A percentile compares a stretch with the other conserved stretches of the same genome.
Evolutionary conservation across 2,797 vertebrate species (phyloP).

Genomic region (Acanthurus lineatus): DNA sequence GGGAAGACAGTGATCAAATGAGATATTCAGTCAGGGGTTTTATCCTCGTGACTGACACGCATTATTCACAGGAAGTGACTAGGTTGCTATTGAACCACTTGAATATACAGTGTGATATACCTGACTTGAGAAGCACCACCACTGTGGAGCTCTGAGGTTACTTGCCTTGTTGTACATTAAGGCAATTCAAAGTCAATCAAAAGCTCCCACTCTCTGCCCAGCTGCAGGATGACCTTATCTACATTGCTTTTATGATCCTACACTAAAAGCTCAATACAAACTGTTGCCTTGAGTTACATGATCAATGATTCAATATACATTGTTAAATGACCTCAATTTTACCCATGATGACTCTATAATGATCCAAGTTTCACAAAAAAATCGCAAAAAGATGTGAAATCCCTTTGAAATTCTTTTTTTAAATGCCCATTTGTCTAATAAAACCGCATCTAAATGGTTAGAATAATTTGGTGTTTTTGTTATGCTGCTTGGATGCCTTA

Average conservation of each 20-base stretch:
- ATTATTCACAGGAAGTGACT: slow-evolving; percentile 7
- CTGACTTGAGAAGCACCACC: neutral
- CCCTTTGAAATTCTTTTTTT: no score
- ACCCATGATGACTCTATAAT: neutral
- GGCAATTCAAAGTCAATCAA: slow-evolving; percentile 2
- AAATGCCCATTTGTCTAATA: no score
- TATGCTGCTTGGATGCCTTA: neutral
- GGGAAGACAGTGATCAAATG: slow-evolving; percentile 8
- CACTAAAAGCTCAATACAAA: neutral
- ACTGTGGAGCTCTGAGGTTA: neutral
- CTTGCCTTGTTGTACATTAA: neutral
- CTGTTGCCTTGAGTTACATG: neutral
- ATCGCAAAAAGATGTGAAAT: neutral
- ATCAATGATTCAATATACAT: neutral
- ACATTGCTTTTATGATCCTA: neutral
- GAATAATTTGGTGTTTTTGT: neutral
- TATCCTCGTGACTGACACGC: slow-evolving; percentile 20
- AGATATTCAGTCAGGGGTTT: slow-evolving; percentile 9
- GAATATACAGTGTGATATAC: neutral
- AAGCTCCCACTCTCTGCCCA: neutral
- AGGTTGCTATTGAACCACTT: neutral
- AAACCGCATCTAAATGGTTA: neutral
- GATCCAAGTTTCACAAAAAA: neutral
- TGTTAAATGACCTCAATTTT: neutral
- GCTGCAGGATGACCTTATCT: neutral